Evolutionary conservation across 1,140 invertebrate genomes (phyloP).

Genomic region (Neotoxoptera formosana): DNA sequence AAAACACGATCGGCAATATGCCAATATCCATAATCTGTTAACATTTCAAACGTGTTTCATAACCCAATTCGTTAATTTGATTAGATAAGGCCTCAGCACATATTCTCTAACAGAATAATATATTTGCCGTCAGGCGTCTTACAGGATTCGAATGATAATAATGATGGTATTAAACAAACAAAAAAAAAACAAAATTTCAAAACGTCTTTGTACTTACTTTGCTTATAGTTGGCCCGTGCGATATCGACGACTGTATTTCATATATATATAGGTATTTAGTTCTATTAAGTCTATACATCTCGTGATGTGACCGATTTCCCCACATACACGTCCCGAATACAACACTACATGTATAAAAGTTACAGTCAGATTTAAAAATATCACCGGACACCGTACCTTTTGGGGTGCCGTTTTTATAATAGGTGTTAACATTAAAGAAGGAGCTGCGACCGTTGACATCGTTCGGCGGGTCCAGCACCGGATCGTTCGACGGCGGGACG

Average conservation of each 20-base stretch:
- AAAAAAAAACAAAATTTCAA: neutral
- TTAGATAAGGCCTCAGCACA: neutral
- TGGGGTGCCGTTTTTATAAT: constrained; percentile 60
- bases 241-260: neutral
- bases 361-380: constrained; percentile 6
- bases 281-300: neutral
- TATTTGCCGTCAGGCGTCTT: neutral
- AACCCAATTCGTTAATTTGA: neutral
- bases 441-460: constrained; percentile 71
- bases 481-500: constrained; percentile 44
- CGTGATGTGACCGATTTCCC: neutral
- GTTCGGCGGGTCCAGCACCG: constrained; percentile 60
- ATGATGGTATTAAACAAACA: neutral
- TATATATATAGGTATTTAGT: neutral
- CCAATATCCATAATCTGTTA: too few species aligned
- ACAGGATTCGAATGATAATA: neutral
- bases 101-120: neutral
- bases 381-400: constrained; percentile 16
- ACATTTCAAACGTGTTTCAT: neutral
- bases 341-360: neutral
- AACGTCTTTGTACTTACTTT: neutral
- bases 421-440: constrained; percentile 84
- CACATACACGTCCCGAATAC: neutral
- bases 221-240: too few species aligned
- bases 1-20: neutral